Percentiles rank a stretch among this genome's conserved stretches.
Evolutionary conservation across 2,113 vertebrate species (phyloP).

Genomic region (Dasyurus viverrinus): DNA sequence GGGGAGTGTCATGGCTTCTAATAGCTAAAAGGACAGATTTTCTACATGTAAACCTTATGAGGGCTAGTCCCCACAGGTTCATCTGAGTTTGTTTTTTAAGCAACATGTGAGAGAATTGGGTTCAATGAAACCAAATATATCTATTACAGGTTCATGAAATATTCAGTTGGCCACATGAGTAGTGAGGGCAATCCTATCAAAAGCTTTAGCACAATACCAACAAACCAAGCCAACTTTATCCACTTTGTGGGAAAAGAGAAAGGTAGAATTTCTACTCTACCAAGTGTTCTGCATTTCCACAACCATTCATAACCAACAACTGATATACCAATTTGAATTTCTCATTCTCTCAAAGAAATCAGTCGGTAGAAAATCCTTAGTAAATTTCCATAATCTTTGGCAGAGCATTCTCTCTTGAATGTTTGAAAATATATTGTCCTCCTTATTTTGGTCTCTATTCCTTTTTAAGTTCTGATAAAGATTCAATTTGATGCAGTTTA

Average conservation of each 20-base stretch:
- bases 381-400: neutral
- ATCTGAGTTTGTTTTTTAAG: conserved; percentile 58
- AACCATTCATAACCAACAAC: neutral
- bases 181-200: neutral
- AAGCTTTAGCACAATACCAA: neutral
- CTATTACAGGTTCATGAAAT: neutral
- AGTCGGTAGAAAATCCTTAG: neutral
- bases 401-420: neutral
- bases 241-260: neutral
- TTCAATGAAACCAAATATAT: conserved; percentile 12
- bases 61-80: conserved; percentile 74
- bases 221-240: neutral
- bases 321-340: neutral
- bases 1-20: neutral
- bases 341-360: neutral
- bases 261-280: neutral
- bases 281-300: neutral
- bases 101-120: neutral
- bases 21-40: conserved; percentile 2
- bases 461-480: neutral
- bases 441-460: neutral
- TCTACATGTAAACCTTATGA: conserved; percentile 63
- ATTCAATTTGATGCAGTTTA: neutral
- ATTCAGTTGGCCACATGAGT: neutral
- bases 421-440: neutral